phyloP scores from a whole-genome alignment of 2,797 vertebrate species.

The Aeoliscus strigatus region DNA sequence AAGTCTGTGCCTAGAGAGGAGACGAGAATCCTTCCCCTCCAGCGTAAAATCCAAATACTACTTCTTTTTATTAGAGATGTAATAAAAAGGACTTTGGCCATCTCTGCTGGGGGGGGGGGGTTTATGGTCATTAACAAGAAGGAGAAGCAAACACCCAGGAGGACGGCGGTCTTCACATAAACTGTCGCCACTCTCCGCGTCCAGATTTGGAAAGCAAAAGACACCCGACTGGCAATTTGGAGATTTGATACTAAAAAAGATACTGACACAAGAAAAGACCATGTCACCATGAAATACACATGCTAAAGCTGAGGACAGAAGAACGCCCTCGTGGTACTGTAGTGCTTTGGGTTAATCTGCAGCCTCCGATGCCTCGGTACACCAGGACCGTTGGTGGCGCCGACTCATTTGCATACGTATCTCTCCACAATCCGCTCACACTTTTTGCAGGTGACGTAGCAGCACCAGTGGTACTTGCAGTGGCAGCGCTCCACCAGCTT shows the following conservation, averaged over 20 bases:
- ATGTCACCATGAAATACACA: slow-evolving; percentile 57
- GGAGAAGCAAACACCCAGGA: slow-evolving; percentile 52
- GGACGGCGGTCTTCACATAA: slow-evolving; percentile 64
- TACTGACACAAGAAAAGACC: slow-evolving; percentile 59
- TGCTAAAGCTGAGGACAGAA: slow-evolving; percentile 67
- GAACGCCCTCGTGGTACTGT: slow-evolving; percentile 60
- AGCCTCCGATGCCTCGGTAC: slow-evolving; percentile 16
- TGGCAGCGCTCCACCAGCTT: slow-evolving; percentile 93
- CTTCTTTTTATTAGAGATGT: slow-evolving; percentile 67
- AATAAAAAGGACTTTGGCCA: slow-evolving; percentile 68
- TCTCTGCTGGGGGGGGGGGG: slow-evolving; percentile 51
- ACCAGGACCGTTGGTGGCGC: slow-evolving; percentile 1
- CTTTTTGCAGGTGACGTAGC: slow-evolving; percentile 98
- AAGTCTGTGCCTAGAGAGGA: slow-evolving; percentile 37
- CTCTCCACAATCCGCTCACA: slow-evolving; percentile 91
- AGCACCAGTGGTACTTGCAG: slow-evolving; percentile 99
- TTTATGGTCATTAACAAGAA: slow-evolving; percentile 53
- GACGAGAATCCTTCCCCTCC: slow-evolving; percentile 44
- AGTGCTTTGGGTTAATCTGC: slow-evolving; percentile 76
- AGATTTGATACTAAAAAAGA: slow-evolving; percentile 57
- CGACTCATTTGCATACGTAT: slow-evolving; percentile 92
- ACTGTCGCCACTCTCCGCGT: slow-evolving; percentile 40
- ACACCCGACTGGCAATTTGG: slow-evolving; percentile 44
- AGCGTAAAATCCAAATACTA: slow-evolving; percentile 63
- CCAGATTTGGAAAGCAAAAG: slow-evolving; percentile 39